phyloP scores from a whole-genome alignment of 2,797 vertebrate genomes.

The Alcedo quadribrachys region DNA sequence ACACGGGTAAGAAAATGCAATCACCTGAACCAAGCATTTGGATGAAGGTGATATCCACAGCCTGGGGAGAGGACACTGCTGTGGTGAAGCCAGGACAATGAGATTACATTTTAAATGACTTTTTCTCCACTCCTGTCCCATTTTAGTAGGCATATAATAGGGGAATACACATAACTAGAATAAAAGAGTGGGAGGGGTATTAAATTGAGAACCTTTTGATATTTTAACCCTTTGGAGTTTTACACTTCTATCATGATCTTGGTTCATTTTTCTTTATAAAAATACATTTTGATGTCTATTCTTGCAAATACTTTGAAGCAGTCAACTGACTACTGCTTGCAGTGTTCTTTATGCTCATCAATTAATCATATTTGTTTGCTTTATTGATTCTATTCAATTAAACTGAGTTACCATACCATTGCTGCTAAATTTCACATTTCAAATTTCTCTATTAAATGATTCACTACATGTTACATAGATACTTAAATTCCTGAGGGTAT shows the following conservation, averaged over 20 bases:
- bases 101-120: not conserved
- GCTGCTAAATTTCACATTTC: conserved; percentile 11
- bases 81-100: not conserved
- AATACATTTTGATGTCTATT: not conserved
- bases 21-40: not conserved
- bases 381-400: conserved; percentile 37
- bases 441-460: conserved; percentile 4
- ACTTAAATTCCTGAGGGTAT: not conserved
- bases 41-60: accelerated
- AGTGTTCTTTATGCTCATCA: not conserved
- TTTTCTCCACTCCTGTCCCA: not conserved
- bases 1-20: not conserved
- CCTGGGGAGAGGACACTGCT: not conserved
- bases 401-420: not conserved
- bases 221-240: not conserved
- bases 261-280: not conserved
- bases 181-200: not conserved
- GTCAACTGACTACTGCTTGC: not conserved
- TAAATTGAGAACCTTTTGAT: not conserved
- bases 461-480: not conserved
- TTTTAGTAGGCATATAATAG: not conserved
- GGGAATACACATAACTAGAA: not conserved
- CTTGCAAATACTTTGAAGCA: conserved; percentile 1
- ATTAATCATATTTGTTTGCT: not conserved
- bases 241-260: not conserved